Base-by-base conservation (phyloP, 2,888 invertebrate species). In the Piscicola geometra region DNA sequence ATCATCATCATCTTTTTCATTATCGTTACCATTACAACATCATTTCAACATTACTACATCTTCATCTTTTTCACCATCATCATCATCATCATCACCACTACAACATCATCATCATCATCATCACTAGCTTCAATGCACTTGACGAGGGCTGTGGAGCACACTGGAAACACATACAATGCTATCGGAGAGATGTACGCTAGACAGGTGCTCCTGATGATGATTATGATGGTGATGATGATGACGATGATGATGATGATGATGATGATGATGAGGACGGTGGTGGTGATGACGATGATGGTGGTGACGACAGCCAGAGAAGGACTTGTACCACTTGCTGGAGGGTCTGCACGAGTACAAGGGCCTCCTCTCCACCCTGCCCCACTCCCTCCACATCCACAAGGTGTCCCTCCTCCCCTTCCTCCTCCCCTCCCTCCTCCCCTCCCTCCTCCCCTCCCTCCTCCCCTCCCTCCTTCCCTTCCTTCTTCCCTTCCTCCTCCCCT, bases 321-420 rank as follows among this genome's bases (percentile, higher is more conserved):
- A 85, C 78, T 79, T 82, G 91, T 93, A 93, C 81, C 93, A 93
- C 0, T 88, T 97, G 36, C 90, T 91, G 69, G 96, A 98, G 85
- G 91, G 92, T 81, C 88, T 98, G 79, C 94, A 94, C 83, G 91
- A 97, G 81, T 97, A 97, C 87, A 93, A 93, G 85, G 98, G 98
- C 74, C 90, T 97, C 75, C 90, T 97, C 12, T 90, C 90, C 76
- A 90, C 90, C 77, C 93, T 94, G 83, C 97, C 98, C 0, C 96
- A 96, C 30, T 52, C 60, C 5, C 73, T 76, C 12, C 28, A 56
- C 33, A 32, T 66, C 5, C 67, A 76, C 35, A 76, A 47, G 68
- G 73, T 73, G 30, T 64, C 25, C 30, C 3, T 64, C 64, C 64
- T 30, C 64, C 64, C 30, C 64, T 64, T 21, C 64, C 5, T 64